Base-by-base conservation (phyloP, 2,888 invertebrate species). In the Petrolisthes manimaculis region DNA sequence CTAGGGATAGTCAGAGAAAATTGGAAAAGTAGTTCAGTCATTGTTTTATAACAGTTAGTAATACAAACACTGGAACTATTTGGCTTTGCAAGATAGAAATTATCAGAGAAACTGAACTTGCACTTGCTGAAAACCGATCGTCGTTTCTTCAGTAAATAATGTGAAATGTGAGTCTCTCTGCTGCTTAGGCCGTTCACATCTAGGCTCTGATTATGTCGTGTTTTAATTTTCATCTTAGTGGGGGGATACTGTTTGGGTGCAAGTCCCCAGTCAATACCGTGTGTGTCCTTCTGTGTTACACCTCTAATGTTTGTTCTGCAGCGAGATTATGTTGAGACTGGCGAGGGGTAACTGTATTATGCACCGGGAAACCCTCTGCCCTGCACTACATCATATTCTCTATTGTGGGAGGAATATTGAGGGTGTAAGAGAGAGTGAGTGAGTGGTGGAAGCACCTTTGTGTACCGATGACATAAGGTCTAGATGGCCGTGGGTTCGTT, bases 371-470 rank as follows among this genome's bases (percentile, higher is more conserved):
- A 37, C 77, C 84, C 75, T 75, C 56, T 56, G 77, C 69, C 37
- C 77, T 75, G 37, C 75, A 53, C 37, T 6, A 84, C 61, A 53
- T 77, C 77, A 84, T 77, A 56, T 84, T 84, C 56, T 1, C 12
- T 77, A 61, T 77, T 61, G 56, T 77, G 37, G 37, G 61, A 84
- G 75, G 56, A 77, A 61, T 56, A 55, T 75, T 37, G 51, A 51
- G 55, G 56, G 18, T 71, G 55, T 37, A 54, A 56, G 14, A 55
- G 51, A 69, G 37, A 69, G 67, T 51, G 71, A 61, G 82, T n/a
- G 67, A 21, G 53, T n/a, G 61, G 69, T 18, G 56, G 82, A 21
- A 18, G 53, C 69, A 69, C 51, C 69, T 69, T 8, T 51, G 82
- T 37, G 77, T 51, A 24, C 9, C 51, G 8, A 14, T 9, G 37